Percentiles rank a stretch among this genome's conserved stretches.
Conservation (phyloP, 2,797 vertebrate genomes). For the Aplochiton taeniatus region DNA sequence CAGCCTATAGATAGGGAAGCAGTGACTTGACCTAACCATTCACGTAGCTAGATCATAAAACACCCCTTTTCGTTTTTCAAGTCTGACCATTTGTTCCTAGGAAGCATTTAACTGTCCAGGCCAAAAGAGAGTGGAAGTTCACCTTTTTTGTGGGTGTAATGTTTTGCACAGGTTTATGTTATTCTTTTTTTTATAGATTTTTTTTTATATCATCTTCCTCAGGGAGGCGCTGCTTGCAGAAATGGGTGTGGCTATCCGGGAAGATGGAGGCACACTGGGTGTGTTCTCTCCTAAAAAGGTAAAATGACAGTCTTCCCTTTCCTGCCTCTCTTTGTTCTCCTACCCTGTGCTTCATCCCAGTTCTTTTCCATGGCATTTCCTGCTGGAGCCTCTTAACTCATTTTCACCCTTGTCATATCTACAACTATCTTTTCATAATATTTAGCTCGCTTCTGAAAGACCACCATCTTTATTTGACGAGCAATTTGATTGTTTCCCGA, state of each 20-base stretch:
- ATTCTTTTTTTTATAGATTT: slow-evolving; percentile 8
- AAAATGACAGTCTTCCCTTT: slow-evolving; percentile 26
- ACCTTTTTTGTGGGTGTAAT: too few species aligned
- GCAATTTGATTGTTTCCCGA: slow-evolving; percentile 81
- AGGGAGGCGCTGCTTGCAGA: slow-evolving; percentile 97
- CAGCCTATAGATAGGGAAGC: too few species aligned
- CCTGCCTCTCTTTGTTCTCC: too few species aligned
- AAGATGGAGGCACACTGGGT: slow-evolving; percentile 96
- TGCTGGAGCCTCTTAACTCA: not conserved
- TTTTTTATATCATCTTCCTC: slow-evolving; percentile 33
- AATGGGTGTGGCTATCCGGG: slow-evolving; percentile 98
- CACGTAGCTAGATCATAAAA: too few species aligned
- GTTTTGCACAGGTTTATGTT: too few species aligned
- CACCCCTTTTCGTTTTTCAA: too few species aligned
- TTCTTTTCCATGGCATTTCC: not conserved
- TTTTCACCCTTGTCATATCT: not conserved
- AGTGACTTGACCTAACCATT: too few species aligned
- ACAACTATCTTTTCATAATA: slow-evolving; percentile 34
- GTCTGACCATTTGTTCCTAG: too few species aligned
- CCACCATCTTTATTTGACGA: slow-evolving; percentile 78
- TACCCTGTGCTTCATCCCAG: too few species aligned
- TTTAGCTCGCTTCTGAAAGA: slow-evolving; percentile 79
- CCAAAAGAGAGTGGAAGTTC: too few species aligned
- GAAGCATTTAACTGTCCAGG: too few species aligned
- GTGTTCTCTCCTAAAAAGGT: slow-evolving; percentile 99